Evolutionary conservation across 2,113 vertebrate genomes (phyloP).

Genomic region (Notarius lentiginosus): DNA sequence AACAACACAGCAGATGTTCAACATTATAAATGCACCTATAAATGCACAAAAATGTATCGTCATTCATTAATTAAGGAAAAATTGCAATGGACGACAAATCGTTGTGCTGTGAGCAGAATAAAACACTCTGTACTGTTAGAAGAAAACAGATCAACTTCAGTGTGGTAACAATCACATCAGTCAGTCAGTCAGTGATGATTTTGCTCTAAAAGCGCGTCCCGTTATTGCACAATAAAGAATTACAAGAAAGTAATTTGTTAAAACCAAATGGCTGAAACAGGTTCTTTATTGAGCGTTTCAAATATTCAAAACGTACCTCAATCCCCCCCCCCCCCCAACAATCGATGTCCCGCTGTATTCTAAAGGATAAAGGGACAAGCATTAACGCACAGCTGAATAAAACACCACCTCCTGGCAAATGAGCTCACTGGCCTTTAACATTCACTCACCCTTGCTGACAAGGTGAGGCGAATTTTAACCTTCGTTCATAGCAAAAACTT

Average conservation of each 20-base stretch:
- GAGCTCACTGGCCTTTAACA: not conserved
- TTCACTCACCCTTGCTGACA: not conserved
- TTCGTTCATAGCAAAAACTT: constrained; percentile 9
- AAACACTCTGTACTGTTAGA: not conserved
- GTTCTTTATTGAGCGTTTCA: not conserved
- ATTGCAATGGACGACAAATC: not conserved
- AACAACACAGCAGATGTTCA: not conserved
- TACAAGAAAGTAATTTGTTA: not conserved
- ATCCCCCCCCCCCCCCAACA: not conserved
- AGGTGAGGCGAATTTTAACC: constrained; percentile 4
- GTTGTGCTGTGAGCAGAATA: not conserved
- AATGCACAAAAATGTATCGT: not conserved
- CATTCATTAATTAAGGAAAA: not conserved
- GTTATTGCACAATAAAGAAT: not conserved
- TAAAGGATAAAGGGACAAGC: not conserved
- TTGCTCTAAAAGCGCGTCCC: not conserved
- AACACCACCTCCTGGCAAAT: not conserved
- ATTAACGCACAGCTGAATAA: not conserved
- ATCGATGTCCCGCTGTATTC: too few species aligned
- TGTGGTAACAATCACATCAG: not conserved
- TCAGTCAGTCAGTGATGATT: not conserved
- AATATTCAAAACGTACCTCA: not conserved
- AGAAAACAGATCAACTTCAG: not conserved
- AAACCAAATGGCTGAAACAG: not conserved
- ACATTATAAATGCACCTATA: not conserved